Evolutionary conservation across 2,797 vertebrate genomes (phyloP), one percentile per base, ranked within the genome.

Genomic region (Hirundo rustica): DNA sequence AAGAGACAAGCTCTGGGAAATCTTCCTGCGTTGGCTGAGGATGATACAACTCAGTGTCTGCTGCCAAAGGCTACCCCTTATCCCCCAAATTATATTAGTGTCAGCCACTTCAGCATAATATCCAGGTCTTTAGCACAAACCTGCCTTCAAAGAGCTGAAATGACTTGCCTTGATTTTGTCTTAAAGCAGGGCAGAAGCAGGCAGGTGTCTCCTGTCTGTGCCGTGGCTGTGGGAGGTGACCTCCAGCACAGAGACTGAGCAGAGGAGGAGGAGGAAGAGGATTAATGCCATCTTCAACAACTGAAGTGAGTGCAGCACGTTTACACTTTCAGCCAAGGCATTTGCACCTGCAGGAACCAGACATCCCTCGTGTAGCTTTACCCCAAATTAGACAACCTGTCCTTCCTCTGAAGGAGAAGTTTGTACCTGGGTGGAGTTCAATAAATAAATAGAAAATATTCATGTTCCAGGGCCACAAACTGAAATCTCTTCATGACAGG

Each of bases 51-150:
- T 78, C 70, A 58, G 14, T 67, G 83, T 71, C 92, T 92, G 83
- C 92, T 95, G 94, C 96, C 85, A 95, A 90, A 86, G 88, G 93
- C 95, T 94, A 79, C 66, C 94, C 92, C 80, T 92, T 73, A 88
- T 90, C 74, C 93, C 90, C 92, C 80, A 79, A 42, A 77, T 83
- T 85, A 54, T 36, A 76, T 70, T 68, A 76, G 80, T 81, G 55
- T 88, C 90, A 86, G 77, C 51, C 74, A 61, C 83, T 87, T 79
- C 84, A 87, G 67, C 90, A 74, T 82, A 61, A 93, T 90, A 82
- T 79, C 55, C 61, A 29, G 42, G 45, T 84, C 90, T 90, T 91
- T 73, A 93, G 80, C 90, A 95, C 85, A 82, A 90, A 67, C 83
- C 45, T 93, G 30, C 85, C 93, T 91, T 93, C 90, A 92, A 87